phyloP scores from a whole-genome alignment of 2,113 vertebrate species.

The Triplophysa dalaica region DNA sequence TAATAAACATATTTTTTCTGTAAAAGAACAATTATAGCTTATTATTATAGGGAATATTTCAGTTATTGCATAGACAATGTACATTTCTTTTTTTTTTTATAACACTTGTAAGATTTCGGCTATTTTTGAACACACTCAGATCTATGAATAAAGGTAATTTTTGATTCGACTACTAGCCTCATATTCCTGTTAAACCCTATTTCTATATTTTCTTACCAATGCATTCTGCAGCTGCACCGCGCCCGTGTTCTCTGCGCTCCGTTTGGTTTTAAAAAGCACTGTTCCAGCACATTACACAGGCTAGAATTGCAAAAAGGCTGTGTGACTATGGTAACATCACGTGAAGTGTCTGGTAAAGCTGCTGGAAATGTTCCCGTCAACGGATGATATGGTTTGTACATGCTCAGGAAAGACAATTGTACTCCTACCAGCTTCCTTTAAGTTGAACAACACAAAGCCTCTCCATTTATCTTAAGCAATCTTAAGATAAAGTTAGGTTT shows the following conservation, averaged over 20 bases:
- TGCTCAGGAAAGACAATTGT: conserved; percentile 33
- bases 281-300: conserved; percentile 41
- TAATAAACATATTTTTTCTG: too few relatives aligned
- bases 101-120: background rate
- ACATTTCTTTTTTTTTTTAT: background rate
- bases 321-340: conserved; percentile 56
- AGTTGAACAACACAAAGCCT: conserved; percentile 34
- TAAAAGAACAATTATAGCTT: too few relatives aligned
- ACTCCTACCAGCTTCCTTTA: conserved; percentile 32
- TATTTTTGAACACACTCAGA: background rate
- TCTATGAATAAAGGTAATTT: background rate
- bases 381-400: conserved; percentile 46
- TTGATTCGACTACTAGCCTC: background rate
- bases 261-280: conserved; percentile 27
- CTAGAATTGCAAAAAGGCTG: conserved; percentile 55
- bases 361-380: conserved; percentile 50
- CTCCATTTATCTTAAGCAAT: background rate
- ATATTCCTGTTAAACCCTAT: too few relatives aligned
- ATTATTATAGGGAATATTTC: background rate
- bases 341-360: conserved; percentile 38
- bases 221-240: background rate
- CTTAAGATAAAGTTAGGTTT: background rate
- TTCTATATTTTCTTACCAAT: background rate
- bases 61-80: background rate
- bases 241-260: background rate